Evolutionary conservation across 2,797 vertebrate species (phyloP), one percentile per base, ranked within the genome.

Genomic region (Falco concolor): DNA sequence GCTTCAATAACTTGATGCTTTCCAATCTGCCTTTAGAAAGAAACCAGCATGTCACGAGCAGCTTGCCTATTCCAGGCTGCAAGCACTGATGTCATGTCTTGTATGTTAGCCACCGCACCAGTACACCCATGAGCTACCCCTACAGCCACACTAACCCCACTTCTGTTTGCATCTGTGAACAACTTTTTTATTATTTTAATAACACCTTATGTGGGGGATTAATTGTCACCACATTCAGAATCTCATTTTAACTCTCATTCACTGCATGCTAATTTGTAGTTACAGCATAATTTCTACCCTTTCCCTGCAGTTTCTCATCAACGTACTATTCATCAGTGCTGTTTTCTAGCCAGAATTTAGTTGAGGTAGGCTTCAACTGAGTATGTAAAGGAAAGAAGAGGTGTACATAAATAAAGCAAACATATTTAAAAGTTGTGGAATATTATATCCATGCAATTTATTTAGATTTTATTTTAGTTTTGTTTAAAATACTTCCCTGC

Each of bases 101-200:
- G 1, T 40, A 1, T 8, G 13, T 61, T 21, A n/a, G 23, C 10
- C 12, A 28, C 24, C 3, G 1, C 17, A 3, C 3, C 1, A 6
- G 7, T 8, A 24, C 14, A 42, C 4, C 11, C 28, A 5, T 7
- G 24, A 61, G 4, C 23, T 12, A 12, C 7, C 64, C 13, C 42
- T 27, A 9, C 9, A 27, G 54, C 25, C 34, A 23, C 23, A 1
- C 54, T 27, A 25, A 28, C 5, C 8, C 18, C 18, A 13, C 5
- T 56, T 19, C 56, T 50, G 8, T 18, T 20, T 53, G 30, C 8
- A 49, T 18, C 54, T 44, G 12, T 8, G 10, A 28, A 6, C 15
- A 19, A 40, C 15, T 13, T 50, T 8, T 5, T 54, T 4, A 28
- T 14, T 20, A 56, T 27, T 52, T 14, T 52, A 60, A 22, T 3